These are phyloP conservation scores for Drosophila subquinaria DNA, from an alignment of 2,888 invertebrate genomes.

Conservation along the genomic window DNA sequence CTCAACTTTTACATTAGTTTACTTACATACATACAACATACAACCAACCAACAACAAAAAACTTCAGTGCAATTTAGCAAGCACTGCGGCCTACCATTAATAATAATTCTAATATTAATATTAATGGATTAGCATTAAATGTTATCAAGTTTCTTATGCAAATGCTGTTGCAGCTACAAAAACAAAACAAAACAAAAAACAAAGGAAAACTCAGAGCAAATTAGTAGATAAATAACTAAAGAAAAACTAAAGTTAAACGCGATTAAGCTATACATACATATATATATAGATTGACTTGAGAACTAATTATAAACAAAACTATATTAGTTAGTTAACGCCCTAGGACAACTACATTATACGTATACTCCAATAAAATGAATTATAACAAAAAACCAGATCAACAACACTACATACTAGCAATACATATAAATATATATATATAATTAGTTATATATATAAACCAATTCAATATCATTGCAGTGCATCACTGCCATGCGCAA, in stretches of 20 bases:
- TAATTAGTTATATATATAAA: slow-evolving; percentile 30
- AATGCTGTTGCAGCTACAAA: slow-evolving; percentile 71
- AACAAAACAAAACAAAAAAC: slow-evolving; percentile 18
- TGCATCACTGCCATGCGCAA: slow-evolving; percentile 79
- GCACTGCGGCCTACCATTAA: slow-evolving; percentile 51
- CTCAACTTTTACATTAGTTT: slow-evolving; percentile 81
- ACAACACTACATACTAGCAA: slow-evolving; percentile 17
- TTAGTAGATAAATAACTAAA: slow-evolving; percentile 62
- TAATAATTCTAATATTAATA: slow-evolving; percentile 18
- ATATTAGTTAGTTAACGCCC: slow-evolving; percentile 52
- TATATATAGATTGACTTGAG: slow-evolving; percentile 49
- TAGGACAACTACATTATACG: slow-evolving; percentile 57
- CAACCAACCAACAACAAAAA: background rate
- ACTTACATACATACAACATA: slow-evolving; percentile 29
- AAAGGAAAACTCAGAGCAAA: slow-evolving; percentile 55
- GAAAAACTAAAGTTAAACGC: slow-evolving; percentile 13
- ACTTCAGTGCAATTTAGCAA: slow-evolving; percentile 53
- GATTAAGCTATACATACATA: slow-evolving; percentile 38
- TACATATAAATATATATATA: slow-evolving; percentile 15
- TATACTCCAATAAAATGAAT: slow-evolving; percentile 44
- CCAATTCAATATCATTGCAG: slow-evolving; percentile 72
- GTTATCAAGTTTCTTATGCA: slow-evolving; percentile 76
- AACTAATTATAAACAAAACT: slow-evolving; percentile 28
- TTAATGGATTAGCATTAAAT: slow-evolving; percentile 72
- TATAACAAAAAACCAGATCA: slow-evolving; percentile 5